These are phyloP conservation scores for Mimumesa dahlbomi DNA, from an alignment of 2,888 invertebrate species.

Conservation along the genomic window DNA sequence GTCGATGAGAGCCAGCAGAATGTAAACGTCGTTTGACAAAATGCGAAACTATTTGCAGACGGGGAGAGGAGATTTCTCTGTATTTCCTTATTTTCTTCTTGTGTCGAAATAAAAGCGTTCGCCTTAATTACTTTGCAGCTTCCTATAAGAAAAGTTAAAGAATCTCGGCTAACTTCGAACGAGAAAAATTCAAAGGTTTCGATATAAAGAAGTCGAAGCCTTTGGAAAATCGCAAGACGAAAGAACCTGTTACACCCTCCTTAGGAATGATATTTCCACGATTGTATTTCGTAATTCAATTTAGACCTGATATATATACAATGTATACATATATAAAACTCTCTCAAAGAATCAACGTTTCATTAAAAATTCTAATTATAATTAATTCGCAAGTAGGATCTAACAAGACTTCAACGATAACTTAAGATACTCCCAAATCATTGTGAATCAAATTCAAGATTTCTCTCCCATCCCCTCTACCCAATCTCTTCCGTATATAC, in stretches of 20 bases:
- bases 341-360: too few species aligned
- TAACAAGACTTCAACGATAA: too few species aligned
- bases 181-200: conserved; percentile 59
- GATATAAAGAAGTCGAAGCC: conserved; percentile 60
- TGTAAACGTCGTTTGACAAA: neutral
- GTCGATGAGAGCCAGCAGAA: neutral
- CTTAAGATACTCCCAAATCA: too few species aligned
- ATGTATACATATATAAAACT: neutral
- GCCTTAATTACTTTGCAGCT: neutral
- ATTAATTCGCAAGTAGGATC: too few species aligned
- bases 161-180: conserved; percentile 30
- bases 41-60: neutral
- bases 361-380: too few species aligned
- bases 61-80: neutral
- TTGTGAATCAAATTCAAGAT: neutral
- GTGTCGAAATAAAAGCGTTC: neutral
- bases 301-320: neutral
- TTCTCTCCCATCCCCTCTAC: neutral
- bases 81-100: too few species aligned
- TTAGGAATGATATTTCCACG: neutral
- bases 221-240: conserved; percentile 43
- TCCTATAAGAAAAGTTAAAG: conserved; percentile 35
- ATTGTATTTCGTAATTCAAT: conserved; percentile 11
- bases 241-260: conserved; percentile 43
- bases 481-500: neutral